These are phyloP conservation scores for Acrocyrtus sp. DNA, from an alignment of 2,888 invertebrate genomes.

Conservation along the genomic window DNA sequence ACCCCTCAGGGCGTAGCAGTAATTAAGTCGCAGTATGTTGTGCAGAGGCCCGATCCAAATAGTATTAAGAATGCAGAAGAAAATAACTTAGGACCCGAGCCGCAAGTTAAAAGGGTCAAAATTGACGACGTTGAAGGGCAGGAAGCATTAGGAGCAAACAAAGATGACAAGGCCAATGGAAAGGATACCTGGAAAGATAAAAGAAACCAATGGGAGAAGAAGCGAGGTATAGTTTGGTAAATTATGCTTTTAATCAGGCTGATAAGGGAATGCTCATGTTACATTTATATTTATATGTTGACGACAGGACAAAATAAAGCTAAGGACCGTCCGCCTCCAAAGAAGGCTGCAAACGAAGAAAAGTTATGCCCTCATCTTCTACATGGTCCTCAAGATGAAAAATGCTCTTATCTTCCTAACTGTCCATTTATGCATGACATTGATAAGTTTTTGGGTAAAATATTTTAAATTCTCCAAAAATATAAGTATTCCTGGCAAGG, in stretches of 20 bases:
- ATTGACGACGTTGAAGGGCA: background rate
- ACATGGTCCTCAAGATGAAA: slow-evolving; percentile 65
- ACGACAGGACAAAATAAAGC: slow-evolving; percentile 85
- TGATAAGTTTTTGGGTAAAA: slow-evolving; percentile 75
- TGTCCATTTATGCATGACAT: slow-evolving; percentile 84
- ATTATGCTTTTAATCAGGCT: background rate
- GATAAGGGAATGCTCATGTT: background rate
- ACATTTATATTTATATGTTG: slow-evolving; percentile 63
- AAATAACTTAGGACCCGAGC: no score
- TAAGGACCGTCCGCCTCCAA: slow-evolving; percentile 80
- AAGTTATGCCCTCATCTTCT: slow-evolving; percentile 78
- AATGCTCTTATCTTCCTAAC: slow-evolving; percentile 71
- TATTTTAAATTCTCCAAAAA: slow-evolving; percentile 74
- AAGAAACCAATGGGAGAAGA: background rate
- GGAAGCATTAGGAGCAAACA: background rate
- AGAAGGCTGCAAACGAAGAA: slow-evolving; percentile 71
- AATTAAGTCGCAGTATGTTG: no score
- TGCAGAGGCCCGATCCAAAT: background rate
- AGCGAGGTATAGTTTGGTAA: slow-evolving; percentile 1
- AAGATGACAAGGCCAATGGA: background rate
- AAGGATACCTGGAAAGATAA: background rate
- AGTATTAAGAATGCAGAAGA: background rate
- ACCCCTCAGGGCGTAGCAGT: no score
- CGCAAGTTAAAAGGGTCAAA: slow-evolving; percentile 15
- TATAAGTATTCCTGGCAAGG: slow-evolving; percentile 3